phyloP scores from a whole-genome alignment of 2,797 vertebrate genomes.

The Urocyon cinereoargenteus region DNA sequence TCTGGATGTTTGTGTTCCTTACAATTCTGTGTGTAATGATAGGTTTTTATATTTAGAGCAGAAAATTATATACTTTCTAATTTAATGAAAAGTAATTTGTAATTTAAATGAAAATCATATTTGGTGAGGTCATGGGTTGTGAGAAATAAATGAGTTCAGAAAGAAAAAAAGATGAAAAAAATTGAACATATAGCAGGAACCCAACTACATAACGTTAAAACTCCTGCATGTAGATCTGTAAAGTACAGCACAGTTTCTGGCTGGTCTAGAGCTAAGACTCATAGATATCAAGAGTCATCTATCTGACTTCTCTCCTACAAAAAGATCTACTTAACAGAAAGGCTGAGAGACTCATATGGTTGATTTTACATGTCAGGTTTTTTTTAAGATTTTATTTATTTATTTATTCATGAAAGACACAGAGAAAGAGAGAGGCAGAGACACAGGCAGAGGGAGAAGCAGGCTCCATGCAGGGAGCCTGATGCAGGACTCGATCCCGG shows the following conservation, averaged over 20 bases:
- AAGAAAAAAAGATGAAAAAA: neutral
- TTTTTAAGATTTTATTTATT: too few species aligned
- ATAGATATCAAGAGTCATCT: neutral
- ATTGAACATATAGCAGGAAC: neutral
- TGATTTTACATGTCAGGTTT: neutral
- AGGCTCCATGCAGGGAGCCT: too few species aligned
- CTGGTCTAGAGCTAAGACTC: neutral
- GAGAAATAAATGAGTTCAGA: slow-evolving; percentile 13
- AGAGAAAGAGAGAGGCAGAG: too few species aligned
- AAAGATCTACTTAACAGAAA: neutral
- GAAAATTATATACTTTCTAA: neutral
- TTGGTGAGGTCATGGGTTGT: slow-evolving; percentile 14
- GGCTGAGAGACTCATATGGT: neutral
- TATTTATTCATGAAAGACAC: too few species aligned
- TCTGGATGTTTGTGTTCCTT: neutral
- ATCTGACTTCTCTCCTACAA: neutral
- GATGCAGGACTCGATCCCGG: too few species aligned
- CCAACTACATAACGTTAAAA: neutral
- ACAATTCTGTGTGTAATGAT: neutral
- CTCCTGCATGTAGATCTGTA: neutral
- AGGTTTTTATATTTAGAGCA: slow-evolving; percentile 19
- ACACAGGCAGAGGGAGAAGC: too few species aligned
- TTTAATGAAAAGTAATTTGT: slow-evolving; percentile 60
- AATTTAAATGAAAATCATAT: slow-evolving; percentile 41
- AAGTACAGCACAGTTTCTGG: neutral